phyloP scores from a whole-genome alignment of 2,113 vertebrate species.

The Rhinichthys klamathensis region DNA sequence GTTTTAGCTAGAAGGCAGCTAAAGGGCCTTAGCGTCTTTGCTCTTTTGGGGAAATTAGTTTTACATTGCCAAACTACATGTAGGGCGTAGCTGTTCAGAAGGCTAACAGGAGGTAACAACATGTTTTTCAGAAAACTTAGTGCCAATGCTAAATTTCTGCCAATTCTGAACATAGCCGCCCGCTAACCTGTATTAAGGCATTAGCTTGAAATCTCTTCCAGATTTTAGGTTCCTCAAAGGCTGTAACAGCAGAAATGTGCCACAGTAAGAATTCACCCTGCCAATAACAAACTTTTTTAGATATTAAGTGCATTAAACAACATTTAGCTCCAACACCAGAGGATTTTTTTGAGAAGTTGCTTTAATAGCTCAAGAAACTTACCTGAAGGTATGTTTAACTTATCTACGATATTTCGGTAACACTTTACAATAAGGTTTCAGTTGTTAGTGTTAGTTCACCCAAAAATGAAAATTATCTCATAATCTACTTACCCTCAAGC shows the following conservation, averaged over 20 bases:
- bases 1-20: conserved; percentile 9
- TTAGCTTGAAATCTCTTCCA: not conserved
- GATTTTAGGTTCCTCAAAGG: not conserved
- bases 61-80: not conserved
- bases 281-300: not conserved
- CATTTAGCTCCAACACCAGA: not conserved
- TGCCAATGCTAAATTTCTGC: not conserved
- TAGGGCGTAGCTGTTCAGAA: not conserved
- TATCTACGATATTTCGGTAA: too few relatives aligned
- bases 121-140: not conserved
- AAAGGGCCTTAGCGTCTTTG: conserved; percentile 13
- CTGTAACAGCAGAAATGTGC: not conserved
- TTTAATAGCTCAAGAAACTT: too few relatives aligned
- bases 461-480: too few relatives aligned
- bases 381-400: too few relatives aligned
- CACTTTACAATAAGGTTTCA: too few relatives aligned
- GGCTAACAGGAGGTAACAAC: not conserved
- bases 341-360: not conserved
- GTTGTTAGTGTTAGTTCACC: too few relatives aligned
- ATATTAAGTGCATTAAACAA: not conserved
- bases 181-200: not conserved
- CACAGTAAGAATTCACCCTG: not conserved
- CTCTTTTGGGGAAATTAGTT: not conserved
- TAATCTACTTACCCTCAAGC: too few relatives aligned
- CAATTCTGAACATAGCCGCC: not conserved